Percentiles rank a stretch among this genome's conserved stretches.
phyloP scores from a whole-genome alignment of 2,113 vertebrate species.

The Dromas ardeola region DNA sequence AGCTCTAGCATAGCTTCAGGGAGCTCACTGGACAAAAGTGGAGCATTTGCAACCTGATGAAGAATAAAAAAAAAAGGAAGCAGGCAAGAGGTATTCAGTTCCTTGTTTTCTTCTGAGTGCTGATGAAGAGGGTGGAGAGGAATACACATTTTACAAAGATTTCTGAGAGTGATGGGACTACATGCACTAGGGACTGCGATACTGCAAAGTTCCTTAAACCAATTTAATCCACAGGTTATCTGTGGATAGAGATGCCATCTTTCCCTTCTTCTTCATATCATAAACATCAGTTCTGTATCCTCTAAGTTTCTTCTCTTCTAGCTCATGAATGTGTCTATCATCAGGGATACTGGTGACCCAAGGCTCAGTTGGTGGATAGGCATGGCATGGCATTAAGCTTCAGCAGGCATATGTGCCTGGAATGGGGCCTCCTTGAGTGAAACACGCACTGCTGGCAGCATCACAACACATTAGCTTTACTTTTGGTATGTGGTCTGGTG shows the following conservation, averaged over 20 bases:
- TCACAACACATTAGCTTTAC: not conserved
- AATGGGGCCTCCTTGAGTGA: not conserved
- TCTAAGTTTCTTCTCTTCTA: not conserved
- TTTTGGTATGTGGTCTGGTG: not conserved
- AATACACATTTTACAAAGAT: not conserved
- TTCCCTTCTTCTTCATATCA: not conserved
- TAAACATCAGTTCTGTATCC: not conserved
- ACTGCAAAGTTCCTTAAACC: not conserved
- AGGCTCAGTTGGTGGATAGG: not conserved
- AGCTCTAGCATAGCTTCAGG: not conserved
- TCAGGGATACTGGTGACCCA: not conserved
- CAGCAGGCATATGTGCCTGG: not conserved
- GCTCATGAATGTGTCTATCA: not conserved
- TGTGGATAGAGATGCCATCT: not conserved
- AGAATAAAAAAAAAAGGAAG: not conserved
- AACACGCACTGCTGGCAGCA: not conserved
- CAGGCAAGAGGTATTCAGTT: not conserved
- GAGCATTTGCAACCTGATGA: not conserved
- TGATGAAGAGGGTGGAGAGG: not conserved
- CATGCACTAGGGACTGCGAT: not conserved
- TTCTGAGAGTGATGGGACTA: not conserved
- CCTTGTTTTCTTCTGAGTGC: not conserved
- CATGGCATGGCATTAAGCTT: not conserved
- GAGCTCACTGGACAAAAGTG: rapidly evolving
- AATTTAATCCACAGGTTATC: not conserved